Percentiles rank a stretch among this genome's conserved stretches.
Evolutionary conservation across 1,140 invertebrate genomes (phyloP).

Genomic region (Spodoptera frugiperda): DNA sequence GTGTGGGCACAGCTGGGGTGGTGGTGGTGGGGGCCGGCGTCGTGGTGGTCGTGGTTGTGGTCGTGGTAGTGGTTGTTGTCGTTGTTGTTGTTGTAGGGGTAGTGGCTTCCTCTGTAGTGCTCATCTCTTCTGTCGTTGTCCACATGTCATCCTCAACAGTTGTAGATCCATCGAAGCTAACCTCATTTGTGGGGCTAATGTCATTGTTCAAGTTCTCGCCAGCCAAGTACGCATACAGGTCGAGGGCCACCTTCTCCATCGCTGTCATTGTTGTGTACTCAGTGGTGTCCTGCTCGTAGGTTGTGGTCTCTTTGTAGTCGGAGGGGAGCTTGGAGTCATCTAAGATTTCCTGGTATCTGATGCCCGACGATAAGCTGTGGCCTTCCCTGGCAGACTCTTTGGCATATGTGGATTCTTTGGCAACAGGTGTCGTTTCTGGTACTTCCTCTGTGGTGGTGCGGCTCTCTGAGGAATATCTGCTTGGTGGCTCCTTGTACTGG

Average conservation of each 20-base stretch:
- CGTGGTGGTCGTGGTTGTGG: conserved; percentile 70
- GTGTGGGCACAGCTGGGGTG: conserved; percentile 65
- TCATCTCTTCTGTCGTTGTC: conserved; percentile 79
- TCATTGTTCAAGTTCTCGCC: conserved; percentile 91
- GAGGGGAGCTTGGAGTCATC: conserved; percentile 76
- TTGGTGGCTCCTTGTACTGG: conserved; percentile 80
- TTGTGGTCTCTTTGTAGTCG: conserved; percentile 77
- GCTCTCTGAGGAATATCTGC: conserved; percentile 77
- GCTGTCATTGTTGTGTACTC: conserved; percentile 88
- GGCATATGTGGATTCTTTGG: conserved; percentile 59
- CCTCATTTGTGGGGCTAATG: conserved; percentile 82
- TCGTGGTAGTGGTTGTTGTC: conserved; percentile 86
- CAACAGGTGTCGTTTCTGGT: conserved; percentile 55
- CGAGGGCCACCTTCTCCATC: conserved; percentile 93
- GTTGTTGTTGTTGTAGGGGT: conserved; percentile 88
- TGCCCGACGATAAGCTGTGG: conserved; percentile 64
- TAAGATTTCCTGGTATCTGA: conserved; percentile 73
- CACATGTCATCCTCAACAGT: conserved; percentile 69
- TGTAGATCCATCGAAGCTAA: conserved; percentile 78
- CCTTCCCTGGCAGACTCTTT: conserved; percentile 72
- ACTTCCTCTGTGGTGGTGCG: conserved; percentile 72
- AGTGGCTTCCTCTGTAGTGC: conserved; percentile 87
- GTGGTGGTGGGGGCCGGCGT: conserved; percentile 66
- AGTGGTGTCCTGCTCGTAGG: conserved; percentile 87
- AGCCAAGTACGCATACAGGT: conserved; percentile 92